Evolutionary conservation across 2,113 vertebrate genomes (phyloP), one percentile per base, ranked within the genome.

Genomic region (Sturnus vulgaris): DNA sequence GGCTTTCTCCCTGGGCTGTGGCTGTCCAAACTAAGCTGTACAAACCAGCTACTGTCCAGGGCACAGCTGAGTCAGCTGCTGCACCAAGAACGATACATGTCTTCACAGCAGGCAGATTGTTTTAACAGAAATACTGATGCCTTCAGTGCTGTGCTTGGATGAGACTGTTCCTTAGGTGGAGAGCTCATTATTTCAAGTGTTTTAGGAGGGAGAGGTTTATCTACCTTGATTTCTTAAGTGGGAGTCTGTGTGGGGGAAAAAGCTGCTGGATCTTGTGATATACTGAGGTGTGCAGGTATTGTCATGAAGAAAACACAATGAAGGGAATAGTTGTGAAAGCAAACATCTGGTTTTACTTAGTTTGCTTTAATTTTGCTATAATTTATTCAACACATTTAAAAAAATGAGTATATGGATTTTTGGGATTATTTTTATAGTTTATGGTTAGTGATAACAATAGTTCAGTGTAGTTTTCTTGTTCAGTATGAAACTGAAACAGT

Each of bases 41-140:
- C 85, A 96, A 95, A 95, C 88, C 90, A 71, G 71, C 93, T 86
- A 20, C 94, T 83, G 82, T 35, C 40, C 64, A 22, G 30, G 70
- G 53, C 91, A 55, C 81, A 91, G 89, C 84, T 83, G 90, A 77
- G 50, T 86, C 87, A 92, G 75, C 76, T 0, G 2, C 85, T 3
- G 3, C 19, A 14, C 0, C 13, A 72, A 57, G 70, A 40, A 10
- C 28, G 71, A 14, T 42, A 5, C 37, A 3, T 7, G n/a, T 39
- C 75, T 80, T 47, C 40, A 50, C 46, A 93, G 44, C 60, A 55
- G 91, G 33, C 50, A 64, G 50, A 0, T 7, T 18, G 46, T 33
- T 68, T 33, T 23, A 65, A 69, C 56, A 56, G 68, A 40, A 39
- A 22, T 12, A 21, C 33, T 77, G 11, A 53, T 46, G 35, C 44